Percentiles rank a stretch among this genome's conserved stretches.
These are phyloP conservation scores for Exephanes ischioxanthus DNA, from an alignment of 2,888 invertebrate genomes.

Conservation along the genomic window DNA sequence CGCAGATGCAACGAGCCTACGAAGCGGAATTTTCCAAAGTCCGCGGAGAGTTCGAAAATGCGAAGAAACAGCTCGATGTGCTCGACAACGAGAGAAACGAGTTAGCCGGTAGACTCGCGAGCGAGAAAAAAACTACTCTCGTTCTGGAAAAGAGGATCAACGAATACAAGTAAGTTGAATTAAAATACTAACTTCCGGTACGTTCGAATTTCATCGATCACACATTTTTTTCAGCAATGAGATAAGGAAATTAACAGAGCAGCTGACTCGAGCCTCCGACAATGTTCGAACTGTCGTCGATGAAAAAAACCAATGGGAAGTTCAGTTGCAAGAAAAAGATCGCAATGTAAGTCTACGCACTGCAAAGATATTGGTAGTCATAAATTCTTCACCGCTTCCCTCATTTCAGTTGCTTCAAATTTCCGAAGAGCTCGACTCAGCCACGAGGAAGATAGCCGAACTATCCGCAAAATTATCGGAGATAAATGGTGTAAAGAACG, in stretches of 20 bases:
- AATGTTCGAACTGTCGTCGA: conserved; percentile 26
- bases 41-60: conserved; percentile 28
- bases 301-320: conserved; percentile 47
- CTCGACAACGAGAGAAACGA: conserved; percentile 50
- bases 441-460: conserved; percentile 22
- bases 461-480: conserved; percentile 33
- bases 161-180: conserved; percentile 58
- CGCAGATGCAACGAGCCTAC: conserved; percentile 49
- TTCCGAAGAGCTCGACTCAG: conserved; percentile 36
- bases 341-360: conserved; percentile 20
- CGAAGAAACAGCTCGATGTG: conserved; percentile 41
- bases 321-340: conserved; percentile 41
- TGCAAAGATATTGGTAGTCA: background rate
- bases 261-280: conserved; percentile 43
- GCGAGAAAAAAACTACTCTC: conserved; percentile 29
- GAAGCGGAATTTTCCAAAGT: conserved; percentile 41
- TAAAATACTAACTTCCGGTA: background rate
- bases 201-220: conserved; percentile 7
- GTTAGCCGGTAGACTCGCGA: conserved; percentile 28
- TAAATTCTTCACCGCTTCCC: background rate
- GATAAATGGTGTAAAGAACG: conserved; percentile 36
- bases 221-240: conserved; percentile 35
- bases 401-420: conserved; percentile 41
- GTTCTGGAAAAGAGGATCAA: conserved; percentile 51
- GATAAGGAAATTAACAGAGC: conserved; percentile 30